A percentile compares a stretch with the other conserved stretches of the same genome.
Conservation (phyloP, 64 coral and sea anemone species). For the Montipora efflorescens region DNA sequence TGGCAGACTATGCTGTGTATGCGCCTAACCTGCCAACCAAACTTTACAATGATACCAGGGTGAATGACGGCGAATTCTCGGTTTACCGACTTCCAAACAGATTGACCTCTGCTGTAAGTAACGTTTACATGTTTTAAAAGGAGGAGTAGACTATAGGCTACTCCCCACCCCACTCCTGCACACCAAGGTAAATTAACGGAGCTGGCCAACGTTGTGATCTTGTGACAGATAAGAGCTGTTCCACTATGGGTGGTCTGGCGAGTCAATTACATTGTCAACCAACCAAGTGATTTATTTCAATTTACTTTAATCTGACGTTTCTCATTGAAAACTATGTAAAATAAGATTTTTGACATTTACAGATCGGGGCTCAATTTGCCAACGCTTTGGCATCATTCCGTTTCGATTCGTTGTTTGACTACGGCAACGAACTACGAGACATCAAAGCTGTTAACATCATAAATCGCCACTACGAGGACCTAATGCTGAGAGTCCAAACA, state of each 20-base stretch:
- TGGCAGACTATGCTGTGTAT: slow-evolving; percentile 62
- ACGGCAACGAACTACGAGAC: slow-evolving; percentile 53
- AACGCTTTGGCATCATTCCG: slow-evolving; percentile 35
- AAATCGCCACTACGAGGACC: slow-evolving; percentile 7
- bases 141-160: too few species aligned
- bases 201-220: too few species aligned
- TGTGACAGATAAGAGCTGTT: too few species aligned
- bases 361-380: neutral
- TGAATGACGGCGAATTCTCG: slow-evolving; percentile 10
- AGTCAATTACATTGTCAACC: too few species aligned
- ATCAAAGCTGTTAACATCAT: slow-evolving; percentile 17
- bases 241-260: too few species aligned
- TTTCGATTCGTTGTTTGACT: slow-evolving; percentile 78
- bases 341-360: neutral
- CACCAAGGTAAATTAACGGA: too few species aligned
- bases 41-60: slow-evolving; percentile 65
- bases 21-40: slow-evolving; percentile 70
- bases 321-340: too few species aligned
- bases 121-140: neutral
- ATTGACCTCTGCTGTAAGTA: slow-evolving; percentile 44
- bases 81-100: slow-evolving; percentile 46
- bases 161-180: too few species aligned
- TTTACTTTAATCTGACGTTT: too few species aligned
- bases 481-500: slow-evolving; percentile 31
- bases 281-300: too few species aligned